Evolutionary conservation across 92 coral and sea anemone genomes (phyloP).

Genomic region (Zoanthus solanderi): DNA sequence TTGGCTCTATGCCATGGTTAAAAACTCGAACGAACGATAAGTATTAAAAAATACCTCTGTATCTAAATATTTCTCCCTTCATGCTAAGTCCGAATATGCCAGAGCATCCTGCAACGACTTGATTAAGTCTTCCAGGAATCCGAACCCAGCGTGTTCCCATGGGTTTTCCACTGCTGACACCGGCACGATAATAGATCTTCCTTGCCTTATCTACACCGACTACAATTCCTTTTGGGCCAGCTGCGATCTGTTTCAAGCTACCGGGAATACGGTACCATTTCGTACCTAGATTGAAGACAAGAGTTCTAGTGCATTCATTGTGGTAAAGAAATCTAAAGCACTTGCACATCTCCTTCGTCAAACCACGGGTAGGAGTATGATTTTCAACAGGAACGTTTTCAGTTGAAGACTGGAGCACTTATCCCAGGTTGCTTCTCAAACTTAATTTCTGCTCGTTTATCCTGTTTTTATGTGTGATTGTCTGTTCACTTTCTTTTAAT

Average conservation of each 20-base stretch:
- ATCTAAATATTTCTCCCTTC: constrained; percentile 30
- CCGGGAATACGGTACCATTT: constrained; percentile 54
- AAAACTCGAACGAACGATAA: too few relatives aligned
- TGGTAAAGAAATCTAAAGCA: too few relatives aligned
- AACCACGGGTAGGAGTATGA: too few relatives aligned
- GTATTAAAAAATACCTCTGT: constrained; percentile 1
- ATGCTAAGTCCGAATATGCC: constrained; percentile 61
- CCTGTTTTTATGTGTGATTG: too few relatives aligned
- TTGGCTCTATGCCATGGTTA: too few relatives aligned
- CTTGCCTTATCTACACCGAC: constrained; percentile 35
- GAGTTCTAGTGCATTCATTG: too few relatives aligned
- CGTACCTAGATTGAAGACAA: constrained; percentile 2
- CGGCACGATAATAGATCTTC: constrained; percentile 42
- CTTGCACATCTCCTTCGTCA: too few relatives aligned
- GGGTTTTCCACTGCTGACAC: constrained; percentile 22
- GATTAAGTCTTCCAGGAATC: constrained; percentile 48
- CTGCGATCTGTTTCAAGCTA: constrained; percentile 55
- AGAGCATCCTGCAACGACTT: constrained; percentile 45
- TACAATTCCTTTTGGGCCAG: constrained; percentile 53
- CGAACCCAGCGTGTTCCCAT: constrained; percentile 37
- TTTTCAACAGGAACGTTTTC: too few relatives aligned
- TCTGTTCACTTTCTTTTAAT: too few relatives aligned
- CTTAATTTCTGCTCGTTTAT: too few relatives aligned
- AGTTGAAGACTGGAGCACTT: too few relatives aligned
- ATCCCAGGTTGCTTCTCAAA: too few relatives aligned